Conservation (phyloP, 2,113 vertebrate species). For the Felis chaus region DNA sequence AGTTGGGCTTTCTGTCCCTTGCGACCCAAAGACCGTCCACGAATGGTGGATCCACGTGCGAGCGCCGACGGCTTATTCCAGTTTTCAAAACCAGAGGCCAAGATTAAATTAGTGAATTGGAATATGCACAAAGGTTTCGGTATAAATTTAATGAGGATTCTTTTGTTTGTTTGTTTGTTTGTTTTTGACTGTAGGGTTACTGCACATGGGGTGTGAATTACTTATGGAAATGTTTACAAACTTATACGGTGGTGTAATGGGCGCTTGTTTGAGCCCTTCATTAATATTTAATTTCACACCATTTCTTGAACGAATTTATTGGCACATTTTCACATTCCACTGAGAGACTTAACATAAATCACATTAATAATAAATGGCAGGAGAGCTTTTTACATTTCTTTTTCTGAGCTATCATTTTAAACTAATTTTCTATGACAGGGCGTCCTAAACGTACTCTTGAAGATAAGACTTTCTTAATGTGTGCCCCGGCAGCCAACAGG, state of each 20-base stretch:
- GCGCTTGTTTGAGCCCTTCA: conserved; percentile 44
- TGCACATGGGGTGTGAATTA: conserved; percentile 1
- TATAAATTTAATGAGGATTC: conserved; percentile 6
- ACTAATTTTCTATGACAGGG: conserved; percentile 61
- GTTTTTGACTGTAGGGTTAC: background rate
- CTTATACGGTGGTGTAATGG: conserved; percentile 31
- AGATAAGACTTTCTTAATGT: conserved; percentile 54
- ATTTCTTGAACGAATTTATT: conserved; percentile 73
- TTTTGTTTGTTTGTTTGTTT: background rate
- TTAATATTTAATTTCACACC: conserved; percentile 75
- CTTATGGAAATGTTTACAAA: conserved; percentile 68
- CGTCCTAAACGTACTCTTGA: conserved; percentile 11
- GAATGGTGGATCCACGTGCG: background rate
- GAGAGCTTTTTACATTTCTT: conserved; percentile 53
- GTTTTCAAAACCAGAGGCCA: conserved; percentile 40
- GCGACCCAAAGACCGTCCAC: too few relatives aligned
- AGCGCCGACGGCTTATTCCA: background rate
- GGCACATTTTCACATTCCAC: conserved; percentile 65
- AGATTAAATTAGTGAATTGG: background rate
- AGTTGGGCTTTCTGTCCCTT: background rate
- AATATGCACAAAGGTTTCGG: background rate
- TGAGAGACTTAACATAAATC: conserved; percentile 52
- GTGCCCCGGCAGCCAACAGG: conserved; percentile 22
- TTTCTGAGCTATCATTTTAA: conserved; percentile 63
- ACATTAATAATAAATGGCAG: conserved; percentile 68